A percentile compares a stretch with the other conserved stretches of the same genome.
These are phyloP conservation scores for Echeneis naucrates DNA, from an alignment of 2,797 vertebrate genomes.

Conservation along the genomic window DNA sequence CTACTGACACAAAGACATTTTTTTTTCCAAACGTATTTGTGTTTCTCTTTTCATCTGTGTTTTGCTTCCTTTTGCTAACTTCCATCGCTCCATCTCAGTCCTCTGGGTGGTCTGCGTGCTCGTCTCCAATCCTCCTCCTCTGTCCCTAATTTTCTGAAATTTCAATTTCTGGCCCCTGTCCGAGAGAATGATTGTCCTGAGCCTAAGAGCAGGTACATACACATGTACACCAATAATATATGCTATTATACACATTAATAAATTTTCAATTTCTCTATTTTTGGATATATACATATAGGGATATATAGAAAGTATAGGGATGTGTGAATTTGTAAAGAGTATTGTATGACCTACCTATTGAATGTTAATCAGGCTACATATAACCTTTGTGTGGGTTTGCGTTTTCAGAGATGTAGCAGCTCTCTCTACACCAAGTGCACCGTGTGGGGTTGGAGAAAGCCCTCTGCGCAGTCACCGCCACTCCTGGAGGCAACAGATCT, in stretches of 20 bases:
- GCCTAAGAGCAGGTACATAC: conserved; percentile 90
- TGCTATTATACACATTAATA: background rate
- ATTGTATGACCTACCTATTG: background rate
- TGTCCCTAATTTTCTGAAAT: conserved; percentile 99
- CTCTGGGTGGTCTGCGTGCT: conserved; percentile 92
- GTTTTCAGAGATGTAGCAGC: conserved; percentile 89
- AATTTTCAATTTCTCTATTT: background rate
- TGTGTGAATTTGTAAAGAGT: background rate
- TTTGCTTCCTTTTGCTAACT: conserved; percentile 42
- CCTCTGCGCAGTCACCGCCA: conserved; percentile 89
- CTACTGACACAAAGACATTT: background rate
- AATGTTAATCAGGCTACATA: background rate
- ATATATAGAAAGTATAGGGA: background rate
- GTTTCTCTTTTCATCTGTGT: conserved; percentile 44
- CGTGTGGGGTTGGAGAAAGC: conserved; percentile 76
- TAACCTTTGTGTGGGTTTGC: conserved; percentile 28
- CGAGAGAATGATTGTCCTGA: conserved; percentile 92
- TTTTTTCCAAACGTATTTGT: conserved; percentile 22
- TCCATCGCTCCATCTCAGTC: conserved; percentile 74
- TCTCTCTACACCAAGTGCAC: conserved; percentile 79
- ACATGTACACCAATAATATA: conserved; percentile 7
- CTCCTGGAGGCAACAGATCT: conserved; percentile 99
- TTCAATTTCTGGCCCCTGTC: conserved; percentile 98
- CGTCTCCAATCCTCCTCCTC: conserved; percentile 96
- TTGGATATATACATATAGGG: background rate